These are phyloP conservation scores for Sciurus carolinensis DNA, from an alignment of 2,797 vertebrate genomes.

Conservation along the genomic window DNA sequence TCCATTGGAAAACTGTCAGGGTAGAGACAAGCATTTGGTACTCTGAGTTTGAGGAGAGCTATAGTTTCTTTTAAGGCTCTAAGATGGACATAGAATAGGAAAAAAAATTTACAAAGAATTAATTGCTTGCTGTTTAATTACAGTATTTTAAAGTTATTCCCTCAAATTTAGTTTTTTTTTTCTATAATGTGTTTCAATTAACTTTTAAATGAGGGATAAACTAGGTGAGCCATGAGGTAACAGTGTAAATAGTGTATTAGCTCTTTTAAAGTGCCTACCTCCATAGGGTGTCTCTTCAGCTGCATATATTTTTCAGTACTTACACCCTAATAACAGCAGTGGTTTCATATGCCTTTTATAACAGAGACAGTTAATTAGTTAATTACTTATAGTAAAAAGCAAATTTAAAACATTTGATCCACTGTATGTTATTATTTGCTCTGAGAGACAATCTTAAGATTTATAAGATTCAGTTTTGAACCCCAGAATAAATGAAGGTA, in stretches of 20 bases:
- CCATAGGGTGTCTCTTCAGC: background rate
- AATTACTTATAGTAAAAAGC: constrained; percentile 40
- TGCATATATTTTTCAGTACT: constrained; percentile 17
- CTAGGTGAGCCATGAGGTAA: background rate
- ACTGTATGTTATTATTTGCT: constrained; percentile 52
- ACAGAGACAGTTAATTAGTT: background rate
- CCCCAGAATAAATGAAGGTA: constrained; percentile 73
- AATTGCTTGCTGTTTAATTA: background rate
- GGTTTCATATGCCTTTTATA: constrained; percentile 16
- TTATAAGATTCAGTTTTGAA: constrained; percentile 64
- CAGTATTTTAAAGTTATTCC: constrained; percentile 50
- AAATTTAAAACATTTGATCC: constrained; percentile 37
- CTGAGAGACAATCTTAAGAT: constrained; percentile 69
- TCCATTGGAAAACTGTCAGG: background rate
- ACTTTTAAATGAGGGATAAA: background rate
- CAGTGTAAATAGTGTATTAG: background rate
- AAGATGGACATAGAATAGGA: background rate
- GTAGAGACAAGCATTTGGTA: background rate
- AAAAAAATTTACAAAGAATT: constrained; percentile 11
- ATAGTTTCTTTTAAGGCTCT: constrained; percentile 40
- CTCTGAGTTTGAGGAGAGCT: background rate
- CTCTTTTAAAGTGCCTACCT: constrained; percentile 54
- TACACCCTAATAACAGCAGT: background rate
- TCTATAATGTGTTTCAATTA: constrained; percentile 30
- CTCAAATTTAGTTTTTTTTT: constrained; percentile 51